Conservation (phyloP, 1,140 invertebrate species). For the Goniozus legneri region DNA sequence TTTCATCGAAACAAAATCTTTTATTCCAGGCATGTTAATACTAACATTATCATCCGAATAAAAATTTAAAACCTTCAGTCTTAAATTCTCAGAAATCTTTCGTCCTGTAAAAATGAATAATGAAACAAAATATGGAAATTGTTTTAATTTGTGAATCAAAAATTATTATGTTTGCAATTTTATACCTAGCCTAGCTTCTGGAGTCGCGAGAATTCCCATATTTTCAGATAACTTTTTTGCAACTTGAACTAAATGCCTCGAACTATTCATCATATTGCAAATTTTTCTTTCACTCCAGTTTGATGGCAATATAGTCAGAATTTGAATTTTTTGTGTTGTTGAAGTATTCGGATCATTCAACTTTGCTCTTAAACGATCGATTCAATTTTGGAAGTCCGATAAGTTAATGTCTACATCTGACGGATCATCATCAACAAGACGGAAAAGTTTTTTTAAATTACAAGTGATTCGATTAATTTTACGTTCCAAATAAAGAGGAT, state of each 20-base stretch:
- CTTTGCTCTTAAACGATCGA: not conserved
- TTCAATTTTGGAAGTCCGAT: not conserved
- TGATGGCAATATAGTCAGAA: not conserved
- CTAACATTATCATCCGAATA: not conserved
- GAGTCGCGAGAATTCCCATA: not conserved
- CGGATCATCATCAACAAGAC: not conserved
- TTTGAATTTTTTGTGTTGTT: not conserved
- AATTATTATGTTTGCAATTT: not conserved
- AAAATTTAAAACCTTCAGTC: not conserved
- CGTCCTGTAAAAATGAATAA: not conserved
- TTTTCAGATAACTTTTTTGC: not conserved
- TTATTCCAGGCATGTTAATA: slow-evolving; percentile 7
- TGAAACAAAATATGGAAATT: not conserved
- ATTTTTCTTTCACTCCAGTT: not conserved
- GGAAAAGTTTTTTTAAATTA: not conserved
- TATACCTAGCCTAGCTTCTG: not conserved
- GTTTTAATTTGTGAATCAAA: not conserved
- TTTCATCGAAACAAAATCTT: slow-evolving; percentile 8
- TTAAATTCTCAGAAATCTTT: not conserved
- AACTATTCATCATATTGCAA: not conserved
- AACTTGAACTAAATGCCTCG: not conserved
- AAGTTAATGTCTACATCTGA: not conserved
- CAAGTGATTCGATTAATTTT: not conserved
- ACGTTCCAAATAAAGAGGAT: not conserved
- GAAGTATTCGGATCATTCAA: not conserved